phyloP scores from a whole-genome alignment of 2,113 vertebrate genomes.

The Geococcyx californianus region DNA sequence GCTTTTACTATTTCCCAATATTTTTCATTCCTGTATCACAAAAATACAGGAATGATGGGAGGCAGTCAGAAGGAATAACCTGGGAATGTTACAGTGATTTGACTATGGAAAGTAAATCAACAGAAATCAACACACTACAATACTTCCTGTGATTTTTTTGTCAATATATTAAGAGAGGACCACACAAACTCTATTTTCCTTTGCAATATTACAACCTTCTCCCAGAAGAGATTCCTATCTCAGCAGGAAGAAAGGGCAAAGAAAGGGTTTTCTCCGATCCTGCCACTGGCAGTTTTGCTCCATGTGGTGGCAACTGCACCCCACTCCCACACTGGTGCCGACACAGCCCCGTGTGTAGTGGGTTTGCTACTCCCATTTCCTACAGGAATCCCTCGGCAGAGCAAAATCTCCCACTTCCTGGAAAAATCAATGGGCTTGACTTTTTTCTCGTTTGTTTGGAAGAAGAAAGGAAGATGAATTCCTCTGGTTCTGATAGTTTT shows the following conservation, averaged over 20 bases:
- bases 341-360: too few relatives aligned
- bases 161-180: not conserved
- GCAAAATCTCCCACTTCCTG: not conserved
- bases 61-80: not conserved
- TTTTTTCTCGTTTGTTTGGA: not conserved
- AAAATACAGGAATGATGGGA: not conserved
- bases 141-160: not conserved
- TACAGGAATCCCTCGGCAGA: not conserved
- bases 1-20: not conserved
- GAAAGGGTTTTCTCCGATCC: not conserved
- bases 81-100: not conserved
- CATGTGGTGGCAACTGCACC: rapidly evolving
- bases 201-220: not conserved
- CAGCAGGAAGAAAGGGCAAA: too few relatives aligned
- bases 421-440: not conserved
- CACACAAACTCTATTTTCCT: not conserved
- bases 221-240: not conserved
- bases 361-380: not conserved
- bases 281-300: not conserved
- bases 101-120: not conserved
- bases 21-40: not conserved
- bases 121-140: not conserved
- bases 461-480: not conserved
- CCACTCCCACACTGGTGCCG: not conserved
- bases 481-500: not conserved